Evolutionary conservation across 2,113 vertebrate species (phyloP), one percentile per base, ranked within the genome.

Genomic region (Periophthalmus modestus): DNA sequence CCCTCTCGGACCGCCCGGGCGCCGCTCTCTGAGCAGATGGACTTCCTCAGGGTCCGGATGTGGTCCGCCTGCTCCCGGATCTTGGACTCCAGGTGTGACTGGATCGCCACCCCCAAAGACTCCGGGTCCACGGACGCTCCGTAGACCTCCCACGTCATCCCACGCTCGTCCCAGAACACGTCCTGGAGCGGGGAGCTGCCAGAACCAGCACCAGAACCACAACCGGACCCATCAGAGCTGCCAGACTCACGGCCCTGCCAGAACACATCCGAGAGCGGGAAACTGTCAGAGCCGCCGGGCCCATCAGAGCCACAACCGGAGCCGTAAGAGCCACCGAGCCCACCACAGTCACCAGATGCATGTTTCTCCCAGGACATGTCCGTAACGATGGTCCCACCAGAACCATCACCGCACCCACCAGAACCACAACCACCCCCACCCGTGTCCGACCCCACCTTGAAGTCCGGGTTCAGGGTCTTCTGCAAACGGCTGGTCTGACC

Each of bases 121-220:
- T 91, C 87, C 34, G 82, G 71, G 63, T 88, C 89, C 66, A 86
- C 71, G 0, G 88, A 74, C 19, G 89, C 89, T 0, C 89, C 89
- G 4, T 89, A 89, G 52, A 91, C 88, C 28, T 89, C 88, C 88
- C 86, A 87, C 0, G 87, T 87, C 85, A 82, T 85, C 28, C 89
- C 87, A 24, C 82, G 74, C n/a, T 87, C 73, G 10, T 90, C 90
- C 85, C 85, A 85, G 5, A 12, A 54, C 75, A 87, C 77, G 0
- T 85, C 73, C 48, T 79, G 84, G 3, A 83, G 86, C 36, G 66
- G 82, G 23, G 3, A 1, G 10, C 13, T 13, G 12, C 39, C 10
- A 6, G 6, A 11, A 28, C 28, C 28, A 28, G 2, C 1, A 28
- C 3, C 28, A n/a, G 54, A 1, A 47, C 50, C n/a, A 4, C 67